A percentile compares a stretch with the other conserved stretches of the same genome.
Conservation (phyloP, 2,113 vertebrate genomes). For the Rhabdornis inornatus region DNA sequence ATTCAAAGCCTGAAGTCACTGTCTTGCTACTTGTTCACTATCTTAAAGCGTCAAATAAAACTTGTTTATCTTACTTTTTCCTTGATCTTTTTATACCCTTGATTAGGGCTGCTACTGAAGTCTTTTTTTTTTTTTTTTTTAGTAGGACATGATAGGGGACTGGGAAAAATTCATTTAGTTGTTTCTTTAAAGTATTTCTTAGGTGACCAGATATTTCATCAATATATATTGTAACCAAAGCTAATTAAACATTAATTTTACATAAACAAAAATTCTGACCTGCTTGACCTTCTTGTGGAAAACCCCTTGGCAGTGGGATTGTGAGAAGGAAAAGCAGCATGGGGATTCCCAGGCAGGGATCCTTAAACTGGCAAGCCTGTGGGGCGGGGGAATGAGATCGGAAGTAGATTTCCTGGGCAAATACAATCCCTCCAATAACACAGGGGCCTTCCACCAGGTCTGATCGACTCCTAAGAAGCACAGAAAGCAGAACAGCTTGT, state of each 20-base stretch:
- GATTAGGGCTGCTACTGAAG: not conserved
- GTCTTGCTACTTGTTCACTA: not conserved
- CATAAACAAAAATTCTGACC: not conserved
- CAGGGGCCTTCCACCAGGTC: not conserved
- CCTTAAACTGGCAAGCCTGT: not conserved
- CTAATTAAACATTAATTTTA: not conserved
- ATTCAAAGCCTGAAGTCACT: not conserved
- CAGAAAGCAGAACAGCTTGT: not conserved
- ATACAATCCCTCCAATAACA: not conserved
- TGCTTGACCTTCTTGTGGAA: not conserved
- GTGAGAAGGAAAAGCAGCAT: not conserved
- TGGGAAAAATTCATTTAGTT: not conserved
- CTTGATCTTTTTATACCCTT: not conserved
- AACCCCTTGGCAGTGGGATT: not conserved
- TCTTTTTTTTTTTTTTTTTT: not conserved
- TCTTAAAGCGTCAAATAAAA: not conserved
- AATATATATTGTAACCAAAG: not conserved
- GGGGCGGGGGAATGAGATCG: not conserved
- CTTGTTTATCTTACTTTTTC: not conserved
- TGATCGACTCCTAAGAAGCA: rapidly evolving
- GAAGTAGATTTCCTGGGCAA: not conserved
- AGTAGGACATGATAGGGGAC: not conserved
- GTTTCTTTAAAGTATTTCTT: not conserved
- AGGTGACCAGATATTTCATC: not conserved
- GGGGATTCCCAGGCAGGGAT: not conserved